Conservation (phyloP, 2,797 vertebrate species). For the Notamacropus eugenii region DNA sequence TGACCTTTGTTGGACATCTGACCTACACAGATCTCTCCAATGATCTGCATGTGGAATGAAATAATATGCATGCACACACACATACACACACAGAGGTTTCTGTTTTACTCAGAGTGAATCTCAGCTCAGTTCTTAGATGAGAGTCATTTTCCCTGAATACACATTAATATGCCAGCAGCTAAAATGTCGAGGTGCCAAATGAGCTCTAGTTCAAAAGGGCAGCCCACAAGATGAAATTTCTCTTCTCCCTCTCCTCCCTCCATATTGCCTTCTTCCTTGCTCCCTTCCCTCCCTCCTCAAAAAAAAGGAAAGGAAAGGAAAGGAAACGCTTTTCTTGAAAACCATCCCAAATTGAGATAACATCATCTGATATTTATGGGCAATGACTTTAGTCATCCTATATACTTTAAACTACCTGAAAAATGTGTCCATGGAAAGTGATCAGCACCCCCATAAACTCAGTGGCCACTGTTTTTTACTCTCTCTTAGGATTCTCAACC, state of each 20-base stretch:
- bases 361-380: constrained; percentile 49
- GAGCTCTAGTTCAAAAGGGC: constrained; percentile 16
- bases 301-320: background rate
- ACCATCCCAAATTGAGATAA: constrained; percentile 60
- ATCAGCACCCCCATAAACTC: constrained; percentile 33
- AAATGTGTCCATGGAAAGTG: constrained; percentile 14
- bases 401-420: constrained; percentile 39
- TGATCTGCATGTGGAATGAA: constrained; percentile 47
- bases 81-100: constrained; percentile 26
- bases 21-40: constrained; percentile 38
- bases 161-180: constrained; percentile 3
- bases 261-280: background rate
- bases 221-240: background rate
- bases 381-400: constrained; percentile 14
- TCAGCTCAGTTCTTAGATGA: background rate
- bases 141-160: constrained; percentile 26
- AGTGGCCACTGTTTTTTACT: constrained; percentile 20
- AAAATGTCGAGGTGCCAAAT: constrained; percentile 46
- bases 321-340: constrained; percentile 39
- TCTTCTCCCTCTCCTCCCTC: background rate
- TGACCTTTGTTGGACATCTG: constrained; percentile 58
- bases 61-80: background rate
- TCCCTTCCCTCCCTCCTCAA: background rate
- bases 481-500: constrained; percentile 10
- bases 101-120: background rate